These are phyloP conservation scores for Hylaeus volcanicus DNA, from an alignment of 1,140 invertebrate species.

Conservation along the genomic window DNA sequence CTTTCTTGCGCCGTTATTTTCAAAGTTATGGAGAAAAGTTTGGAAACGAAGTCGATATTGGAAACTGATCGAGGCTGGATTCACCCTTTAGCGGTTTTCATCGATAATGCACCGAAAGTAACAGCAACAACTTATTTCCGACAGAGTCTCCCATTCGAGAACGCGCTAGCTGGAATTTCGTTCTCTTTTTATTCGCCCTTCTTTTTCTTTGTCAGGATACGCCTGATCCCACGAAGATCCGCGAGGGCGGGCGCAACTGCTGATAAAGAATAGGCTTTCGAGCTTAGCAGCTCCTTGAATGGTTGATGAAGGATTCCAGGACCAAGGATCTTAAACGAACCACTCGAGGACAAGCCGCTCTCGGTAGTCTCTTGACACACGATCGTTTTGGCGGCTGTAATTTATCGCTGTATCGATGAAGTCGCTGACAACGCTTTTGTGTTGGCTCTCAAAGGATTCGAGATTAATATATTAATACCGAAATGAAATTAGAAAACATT, in stretches of 20 bases:
- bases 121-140: conserved; percentile 20
- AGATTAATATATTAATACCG: neutral
- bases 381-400: conserved; percentile 4
- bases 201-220: neutral
- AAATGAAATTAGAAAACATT: neutral
- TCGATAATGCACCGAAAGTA: conserved; percentile 28
- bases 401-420: neutral
- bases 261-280: conserved; percentile 7
- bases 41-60: conserved; percentile 11
- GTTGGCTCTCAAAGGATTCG: no score
- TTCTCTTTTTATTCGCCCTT: neutral
- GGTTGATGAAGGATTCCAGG: neutral
- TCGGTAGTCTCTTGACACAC: neutral
- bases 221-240: neutral
- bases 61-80: neutral
- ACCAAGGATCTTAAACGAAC: neutral
- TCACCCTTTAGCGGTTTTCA: conserved; percentile 6
- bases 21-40: conserved; percentile 17
- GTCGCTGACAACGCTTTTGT: neutral
- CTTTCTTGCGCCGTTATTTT: neutral
- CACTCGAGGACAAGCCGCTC: neutral
- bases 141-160: neutral
- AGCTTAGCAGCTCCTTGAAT: neutral
- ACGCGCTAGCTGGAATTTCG: neutral
- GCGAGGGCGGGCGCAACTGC: neutral